Evolutionary conservation across 1,140 invertebrate species (phyloP), one percentile per base, ranked within the genome.

Genomic region (Papilio dardanus): DNA sequence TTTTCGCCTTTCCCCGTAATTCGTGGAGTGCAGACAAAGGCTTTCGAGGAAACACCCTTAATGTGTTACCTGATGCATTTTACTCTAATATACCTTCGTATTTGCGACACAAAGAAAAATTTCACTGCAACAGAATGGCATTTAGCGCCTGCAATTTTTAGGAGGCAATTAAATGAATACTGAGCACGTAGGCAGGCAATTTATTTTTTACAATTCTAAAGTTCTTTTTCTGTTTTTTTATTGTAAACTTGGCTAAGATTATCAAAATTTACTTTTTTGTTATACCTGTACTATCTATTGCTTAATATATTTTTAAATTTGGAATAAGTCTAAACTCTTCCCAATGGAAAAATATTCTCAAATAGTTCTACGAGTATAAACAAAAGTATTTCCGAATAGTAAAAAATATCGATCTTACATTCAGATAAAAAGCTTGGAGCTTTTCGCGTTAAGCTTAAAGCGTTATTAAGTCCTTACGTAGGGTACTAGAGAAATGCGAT

Each of bases 1-100:
- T 91, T 93, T 92, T 88, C 88, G 83, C 86, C 86, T 91, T 91
- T 90, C 87, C 81, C 77, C 88, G 85, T 91, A 92, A 91, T 91
- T 92, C 86, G 86, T 82, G 78, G 85, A 89, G 87, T 83, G 88
- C 88, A 91, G 89, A 89, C 91, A 92, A 91, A 92, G 91, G 86
- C 86, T 86, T 80, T 80, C 82, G 77, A 71, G 83, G 84, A 85
- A 91, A 90, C 88, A 84, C 86, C 84, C 86, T 90, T 89, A 92
- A 90, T 88, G 85, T 87, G 85, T 83, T 86, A 76, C 84, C 76
- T 81, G 81, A 81, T 86, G 86, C 88, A 89, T 89, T 73, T 77
- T 73, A 76, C 65, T 76, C 30, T 74, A 78, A 74, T 74, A 77
- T 75, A 75, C 71, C 74, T 74, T 71, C 66, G 71, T 66, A 40